Evolutionary conservation across 2,888 invertebrate genomes (phyloP).

Genomic region (Drosophila fulvimacula): DNA sequence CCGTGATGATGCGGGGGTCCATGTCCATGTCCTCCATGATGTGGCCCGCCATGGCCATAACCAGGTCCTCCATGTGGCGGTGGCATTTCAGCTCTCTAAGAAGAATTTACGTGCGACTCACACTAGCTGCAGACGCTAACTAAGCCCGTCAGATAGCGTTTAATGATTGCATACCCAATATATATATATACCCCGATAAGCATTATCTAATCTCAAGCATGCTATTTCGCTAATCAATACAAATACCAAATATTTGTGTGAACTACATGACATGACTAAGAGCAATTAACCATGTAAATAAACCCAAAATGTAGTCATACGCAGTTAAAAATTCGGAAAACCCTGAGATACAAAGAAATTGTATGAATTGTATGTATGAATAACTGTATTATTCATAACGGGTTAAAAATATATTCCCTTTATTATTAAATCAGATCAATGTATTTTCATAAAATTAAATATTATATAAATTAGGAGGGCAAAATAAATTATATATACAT

Average conservation of each 20-base stretch:
- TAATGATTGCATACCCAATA: constrained; percentile 19
- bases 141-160: constrained; percentile 40
- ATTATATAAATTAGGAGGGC: neutral
- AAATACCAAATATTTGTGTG: constrained; percentile 15
- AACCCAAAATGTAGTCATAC: constrained; percentile 38
- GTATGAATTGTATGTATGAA: constrained; percentile 2
- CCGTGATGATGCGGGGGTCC: constrained; percentile 14
- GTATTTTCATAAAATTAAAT: neutral
- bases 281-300: constrained; percentile 2
- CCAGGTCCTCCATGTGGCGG: constrained; percentile 72
- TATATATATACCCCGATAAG: constrained; percentile 47
- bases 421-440: neutral
- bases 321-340: constrained; percentile 2
- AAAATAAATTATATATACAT: neutral
- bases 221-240: constrained; percentile 39
- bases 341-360: neutral
- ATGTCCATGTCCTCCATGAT: constrained; percentile 37
- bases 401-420: neutral
- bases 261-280: constrained; percentile 38
- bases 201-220: constrained; percentile 53
- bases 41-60: constrained; percentile 38
- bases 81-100: constrained; percentile 44
- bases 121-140: constrained; percentile 37
- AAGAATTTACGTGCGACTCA: constrained; percentile 27
- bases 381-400: neutral